Evolutionary conservation across 1,140 invertebrate species (phyloP).

Genomic region (Samia ricini): DNA sequence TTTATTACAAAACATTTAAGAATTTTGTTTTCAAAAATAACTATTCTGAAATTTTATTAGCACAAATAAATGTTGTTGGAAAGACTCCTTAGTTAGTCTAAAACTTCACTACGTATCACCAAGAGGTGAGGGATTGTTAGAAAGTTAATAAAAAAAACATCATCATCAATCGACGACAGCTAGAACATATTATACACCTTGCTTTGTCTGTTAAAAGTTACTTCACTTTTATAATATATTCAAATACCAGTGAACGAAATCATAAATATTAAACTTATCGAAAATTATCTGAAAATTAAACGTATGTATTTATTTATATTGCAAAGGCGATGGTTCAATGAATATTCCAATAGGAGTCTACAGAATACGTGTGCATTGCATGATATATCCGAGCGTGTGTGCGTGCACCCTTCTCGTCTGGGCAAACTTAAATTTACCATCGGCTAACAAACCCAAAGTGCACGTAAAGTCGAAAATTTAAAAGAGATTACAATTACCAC

Average conservation of each 20-base stretch:
- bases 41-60: too few species aligned
- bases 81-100: too few species aligned
- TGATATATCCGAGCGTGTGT: slow-evolving; percentile 26
- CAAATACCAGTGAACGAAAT: background rate
- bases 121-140: too few species aligned
- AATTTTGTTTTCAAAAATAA: too few species aligned
- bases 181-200: too few species aligned
- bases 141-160: too few species aligned
- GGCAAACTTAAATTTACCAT: slow-evolving; percentile 29
- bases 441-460: slow-evolving; percentile 1
- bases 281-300: background rate
- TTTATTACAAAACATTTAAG: too few species aligned
- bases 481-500: background rate
- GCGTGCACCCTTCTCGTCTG: slow-evolving; percentile 70
- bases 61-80: too few species aligned
- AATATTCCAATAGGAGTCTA: background rate
- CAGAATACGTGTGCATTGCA: background rate
- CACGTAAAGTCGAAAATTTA: slow-evolving; percentile 32
- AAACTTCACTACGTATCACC: too few species aligned
- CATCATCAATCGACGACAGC: too few species aligned
- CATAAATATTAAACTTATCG: background rate
- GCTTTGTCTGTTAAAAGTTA: too few species aligned
- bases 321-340: slow-evolving; percentile 2
- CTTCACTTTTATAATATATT: background rate
- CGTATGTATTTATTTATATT: slow-evolving; percentile 6